Evolutionary conservation across 2,797 vertebrate species (phyloP).

Genomic region (Labroides dimidiatus): DNA sequence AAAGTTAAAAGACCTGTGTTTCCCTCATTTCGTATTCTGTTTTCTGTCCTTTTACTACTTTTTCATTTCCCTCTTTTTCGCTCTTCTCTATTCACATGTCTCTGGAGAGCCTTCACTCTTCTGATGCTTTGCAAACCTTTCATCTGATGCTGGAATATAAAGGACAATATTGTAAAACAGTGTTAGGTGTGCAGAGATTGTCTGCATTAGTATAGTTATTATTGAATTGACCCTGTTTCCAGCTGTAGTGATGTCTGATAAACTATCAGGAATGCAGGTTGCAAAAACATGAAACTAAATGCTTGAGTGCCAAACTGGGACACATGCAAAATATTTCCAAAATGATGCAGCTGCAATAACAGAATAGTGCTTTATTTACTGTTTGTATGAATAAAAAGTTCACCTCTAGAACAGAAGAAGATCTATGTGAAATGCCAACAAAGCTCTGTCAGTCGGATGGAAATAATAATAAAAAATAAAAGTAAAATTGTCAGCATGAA

Average conservation of each 20-base stretch:
- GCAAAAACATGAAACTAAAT: not conserved
- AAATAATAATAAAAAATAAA: too few relatives aligned
- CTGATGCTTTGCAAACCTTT: not conserved
- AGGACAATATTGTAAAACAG: not conserved
- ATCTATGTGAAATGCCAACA: constrained; percentile 32
- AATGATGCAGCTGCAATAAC: not conserved
- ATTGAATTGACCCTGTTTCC: too few relatives aligned
- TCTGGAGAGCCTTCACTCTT: not conserved
- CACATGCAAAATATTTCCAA: not conserved
- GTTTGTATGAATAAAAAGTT: constrained; percentile 3
- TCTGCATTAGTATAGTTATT: too few relatives aligned
- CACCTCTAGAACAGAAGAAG: constrained; percentile 11
- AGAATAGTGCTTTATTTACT: not conserved
- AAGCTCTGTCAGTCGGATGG: constrained; percentile 19
- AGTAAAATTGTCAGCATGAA: not conserved
- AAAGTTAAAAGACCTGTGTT: constrained; percentile 6
- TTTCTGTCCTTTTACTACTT: not conserved
- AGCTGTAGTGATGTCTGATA: not conserved
- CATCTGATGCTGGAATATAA: not conserved
- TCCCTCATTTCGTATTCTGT: not conserved
- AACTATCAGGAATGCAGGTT: not conserved
- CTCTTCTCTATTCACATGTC: not conserved
- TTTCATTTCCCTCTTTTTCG: not conserved
- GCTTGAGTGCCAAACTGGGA: too few relatives aligned
- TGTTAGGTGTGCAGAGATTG: not conserved